phyloP scores from a whole-genome alignment of 1,140 invertebrate species.

The Oryctes rhinoceros region DNA sequence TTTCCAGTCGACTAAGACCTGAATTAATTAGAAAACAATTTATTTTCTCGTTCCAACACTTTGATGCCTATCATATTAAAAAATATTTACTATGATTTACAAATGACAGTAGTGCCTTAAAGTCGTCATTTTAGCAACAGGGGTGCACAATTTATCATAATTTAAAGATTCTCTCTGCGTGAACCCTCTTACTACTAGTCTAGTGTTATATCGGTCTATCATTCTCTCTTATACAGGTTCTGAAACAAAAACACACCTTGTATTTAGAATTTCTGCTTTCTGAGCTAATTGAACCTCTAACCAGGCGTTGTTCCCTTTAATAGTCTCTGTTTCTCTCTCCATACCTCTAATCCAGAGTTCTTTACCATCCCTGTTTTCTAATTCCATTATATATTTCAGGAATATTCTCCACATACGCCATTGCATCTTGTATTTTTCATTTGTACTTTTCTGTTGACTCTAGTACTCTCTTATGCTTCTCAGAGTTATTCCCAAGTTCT shows the following conservation, averaged over 20 bases:
- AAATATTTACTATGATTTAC: slow-evolving; percentile 32
- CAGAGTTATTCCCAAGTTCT: not conserved
- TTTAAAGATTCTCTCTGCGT: slow-evolving; percentile 47
- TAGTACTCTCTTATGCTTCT: not conserved
- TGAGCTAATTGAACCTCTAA: slow-evolving; percentile 49
- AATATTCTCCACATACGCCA: slow-evolving; percentile 41
- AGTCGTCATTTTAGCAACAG: slow-evolving; percentile 48
- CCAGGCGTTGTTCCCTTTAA: slow-evolving; percentile 59
- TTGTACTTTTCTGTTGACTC: slow-evolving; percentile 26
- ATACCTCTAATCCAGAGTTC: slow-evolving; percentile 58
- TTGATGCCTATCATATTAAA: not conserved
- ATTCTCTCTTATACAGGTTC: slow-evolving; percentile 46
- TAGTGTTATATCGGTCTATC: slow-evolving; percentile 56
- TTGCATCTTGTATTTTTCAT: slow-evolving; percentile 41
- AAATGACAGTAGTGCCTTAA: slow-evolving; percentile 11
- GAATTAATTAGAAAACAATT: too few species aligned
- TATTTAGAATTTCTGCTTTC: slow-evolving; percentile 52
- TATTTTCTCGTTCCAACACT: too few species aligned
- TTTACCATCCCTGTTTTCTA: slow-evolving; percentile 33
- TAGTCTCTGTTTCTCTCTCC: slow-evolving; percentile 54
- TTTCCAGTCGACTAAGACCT: too few species aligned
- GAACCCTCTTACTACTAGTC: slow-evolving; percentile 59
- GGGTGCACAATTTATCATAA: slow-evolving; percentile 53
- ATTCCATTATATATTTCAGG: slow-evolving; percentile 47
- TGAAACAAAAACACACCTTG: slow-evolving; percentile 58